These are phyloP conservation scores for Megalonaias nervosa DNA, from an alignment of 1,140 invertebrate species.

Conservation along the genomic window DNA sequence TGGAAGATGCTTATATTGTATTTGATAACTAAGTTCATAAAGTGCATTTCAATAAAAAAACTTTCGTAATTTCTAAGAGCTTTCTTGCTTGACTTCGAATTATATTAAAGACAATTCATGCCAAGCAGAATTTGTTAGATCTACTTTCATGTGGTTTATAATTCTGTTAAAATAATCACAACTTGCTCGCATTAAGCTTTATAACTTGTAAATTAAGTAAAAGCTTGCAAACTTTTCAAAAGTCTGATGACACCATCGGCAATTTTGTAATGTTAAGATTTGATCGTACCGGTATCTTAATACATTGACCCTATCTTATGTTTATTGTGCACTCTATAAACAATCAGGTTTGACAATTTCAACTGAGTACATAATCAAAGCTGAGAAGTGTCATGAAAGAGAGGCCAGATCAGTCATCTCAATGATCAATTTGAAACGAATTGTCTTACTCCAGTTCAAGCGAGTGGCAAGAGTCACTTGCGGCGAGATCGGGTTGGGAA, in stretches of 20 bases:
- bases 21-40: not conserved
- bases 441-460: constrained; percentile 45
- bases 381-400: no score
- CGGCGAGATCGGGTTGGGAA: constrained; percentile 22
- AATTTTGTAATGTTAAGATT: not conserved
- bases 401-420: no score
- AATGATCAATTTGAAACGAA: no score
- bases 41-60: not conserved
- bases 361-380: no score
- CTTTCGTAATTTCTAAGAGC: not conserved
- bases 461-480: constrained; percentile 13
- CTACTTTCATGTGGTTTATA: not conserved
- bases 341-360: no score
- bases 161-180: not conserved
- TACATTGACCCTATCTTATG: no score
- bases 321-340: no score
- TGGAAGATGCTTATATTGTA: not conserved
- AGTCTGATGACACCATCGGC: not conserved
- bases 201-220: not conserved
- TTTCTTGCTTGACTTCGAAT: not conserved
- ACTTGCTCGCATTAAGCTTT: not conserved
- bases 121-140: not conserved
- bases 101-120: not conserved
- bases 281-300: not conserved
- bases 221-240: not conserved